Percentiles rank a stretch among this genome's conserved stretches.
Conservation (phyloP, 2,113 vertebrate genomes). For the Beaufortia kweichowensis region DNA sequence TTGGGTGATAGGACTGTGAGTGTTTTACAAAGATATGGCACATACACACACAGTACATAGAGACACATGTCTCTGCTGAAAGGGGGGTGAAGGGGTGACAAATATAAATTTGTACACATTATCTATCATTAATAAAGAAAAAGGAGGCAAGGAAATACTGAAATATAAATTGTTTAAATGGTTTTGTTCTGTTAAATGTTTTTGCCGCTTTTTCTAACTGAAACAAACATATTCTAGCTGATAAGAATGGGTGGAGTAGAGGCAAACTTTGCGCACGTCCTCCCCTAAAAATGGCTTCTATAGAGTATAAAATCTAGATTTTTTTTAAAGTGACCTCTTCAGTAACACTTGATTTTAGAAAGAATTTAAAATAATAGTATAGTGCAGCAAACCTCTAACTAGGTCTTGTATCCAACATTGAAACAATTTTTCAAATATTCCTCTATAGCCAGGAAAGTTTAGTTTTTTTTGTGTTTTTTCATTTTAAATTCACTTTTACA, state of each 20-base stretch:
- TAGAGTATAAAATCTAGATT: not conserved
- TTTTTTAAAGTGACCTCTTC: not conserved
- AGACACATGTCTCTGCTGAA: not conserved
- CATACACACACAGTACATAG: not conserved
- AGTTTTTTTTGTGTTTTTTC: too few species aligned
- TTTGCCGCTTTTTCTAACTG: not conserved
- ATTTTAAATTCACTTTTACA: not conserved
- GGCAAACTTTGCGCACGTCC: not conserved
- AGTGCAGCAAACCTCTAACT: too few species aligned
- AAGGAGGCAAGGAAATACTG: slow-evolving; percentile 14
- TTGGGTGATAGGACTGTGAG: slow-evolving; percentile 34
- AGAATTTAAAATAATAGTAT: too few species aligned
- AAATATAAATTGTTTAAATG: not conserved
- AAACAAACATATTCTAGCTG: not conserved
- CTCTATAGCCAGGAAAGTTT: too few species aligned
- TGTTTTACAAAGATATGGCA: slow-evolving; percentile 50
- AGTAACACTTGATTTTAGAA: not conserved
- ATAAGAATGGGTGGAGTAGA: slow-evolving; percentile 11
- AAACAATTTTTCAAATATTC: too few species aligned
- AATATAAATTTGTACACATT: not conserved
- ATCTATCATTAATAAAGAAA: not conserved
- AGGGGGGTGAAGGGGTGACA: not conserved
- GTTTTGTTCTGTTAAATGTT: not conserved
- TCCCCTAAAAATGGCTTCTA: not conserved
- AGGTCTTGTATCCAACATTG: too few species aligned